Evolutionary conservation across 2,113 vertebrate genomes (phyloP).

Genomic region (Uria aalge): DNA sequence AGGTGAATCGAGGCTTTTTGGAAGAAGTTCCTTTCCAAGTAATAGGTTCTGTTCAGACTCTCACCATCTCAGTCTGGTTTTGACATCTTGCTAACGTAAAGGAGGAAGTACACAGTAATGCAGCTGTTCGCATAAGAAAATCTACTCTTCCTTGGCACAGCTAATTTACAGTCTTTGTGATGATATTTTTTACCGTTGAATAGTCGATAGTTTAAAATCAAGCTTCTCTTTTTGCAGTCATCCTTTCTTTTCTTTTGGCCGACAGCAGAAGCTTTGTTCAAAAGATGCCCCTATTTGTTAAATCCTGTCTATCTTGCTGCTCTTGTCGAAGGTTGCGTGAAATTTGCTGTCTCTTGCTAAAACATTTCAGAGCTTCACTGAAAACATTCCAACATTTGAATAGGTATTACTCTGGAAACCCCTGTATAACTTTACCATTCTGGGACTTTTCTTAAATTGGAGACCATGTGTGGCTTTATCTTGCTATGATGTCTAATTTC

Average conservation of each 20-base stretch:
- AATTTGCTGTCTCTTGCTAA: constrained; percentile 64
- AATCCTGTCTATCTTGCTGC: background rate
- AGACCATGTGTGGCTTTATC: background rate
- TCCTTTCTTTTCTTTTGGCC: constrained; percentile 31
- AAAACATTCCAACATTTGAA: constrained; percentile 53
- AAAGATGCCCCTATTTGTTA: background rate
- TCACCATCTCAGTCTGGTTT: background rate
- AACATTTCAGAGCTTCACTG: constrained; percentile 60
- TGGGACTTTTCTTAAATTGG: background rate
- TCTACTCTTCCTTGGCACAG: background rate
- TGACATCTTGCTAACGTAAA: background rate
- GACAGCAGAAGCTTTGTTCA: background rate
- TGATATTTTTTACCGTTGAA: background rate
- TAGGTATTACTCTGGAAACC: constrained; percentile 55
- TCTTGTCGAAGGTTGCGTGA: constrained; percentile 14
- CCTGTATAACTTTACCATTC: background rate
- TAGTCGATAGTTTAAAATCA: background rate
- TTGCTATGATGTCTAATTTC: background rate
- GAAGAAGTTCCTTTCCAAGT: constrained; percentile 20
- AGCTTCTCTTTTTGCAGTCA: constrained; percentile 34
- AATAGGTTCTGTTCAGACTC: background rate
- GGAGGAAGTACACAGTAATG: background rate
- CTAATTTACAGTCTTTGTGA: background rate
- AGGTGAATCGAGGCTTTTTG: background rate
- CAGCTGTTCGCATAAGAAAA: background rate